A percentile compares a stretch with the other conserved stretches of the same genome.
Conservation (phyloP, 2,113 vertebrate species). For the Myiozetetes cayanensis region DNA sequence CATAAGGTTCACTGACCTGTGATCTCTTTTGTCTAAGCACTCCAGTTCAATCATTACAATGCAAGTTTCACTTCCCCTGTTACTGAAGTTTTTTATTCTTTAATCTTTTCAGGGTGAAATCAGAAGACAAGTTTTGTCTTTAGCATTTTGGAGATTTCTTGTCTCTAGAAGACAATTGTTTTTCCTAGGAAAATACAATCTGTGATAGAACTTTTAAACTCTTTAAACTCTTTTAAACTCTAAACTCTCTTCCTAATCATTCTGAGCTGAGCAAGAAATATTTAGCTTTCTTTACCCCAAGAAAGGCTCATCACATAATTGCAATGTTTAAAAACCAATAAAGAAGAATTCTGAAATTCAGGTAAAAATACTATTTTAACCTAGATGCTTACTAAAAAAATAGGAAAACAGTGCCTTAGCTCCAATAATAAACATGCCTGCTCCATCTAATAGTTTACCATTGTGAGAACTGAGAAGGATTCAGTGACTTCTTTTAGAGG, state of each 20-base stretch:
- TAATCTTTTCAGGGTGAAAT: neutral
- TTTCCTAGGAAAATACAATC: neutral
- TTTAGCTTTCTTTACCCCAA: neutral
- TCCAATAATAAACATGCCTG: neutral
- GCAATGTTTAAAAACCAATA: neutral
- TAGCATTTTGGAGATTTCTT: neutral
- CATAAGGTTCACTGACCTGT: neutral
- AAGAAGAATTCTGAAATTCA: neutral
- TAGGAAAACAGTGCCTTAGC: neutral
- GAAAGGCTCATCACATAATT: neutral
- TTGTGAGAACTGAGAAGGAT: neutral
- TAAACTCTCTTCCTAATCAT: neutral
- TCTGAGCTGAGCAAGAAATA: neutral
- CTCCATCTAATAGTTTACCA: neutral
- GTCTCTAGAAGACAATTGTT: neutral
- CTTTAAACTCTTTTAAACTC: too few species aligned
- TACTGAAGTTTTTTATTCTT: neutral
- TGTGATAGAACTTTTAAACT: neutral
- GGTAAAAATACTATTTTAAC: neutral
- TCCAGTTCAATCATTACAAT: neutral
- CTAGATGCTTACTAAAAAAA: neutral
- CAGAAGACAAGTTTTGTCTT: neutral
- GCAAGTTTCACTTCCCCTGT: neutral
- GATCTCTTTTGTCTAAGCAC: neutral
- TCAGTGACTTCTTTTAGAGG: neutral